Evolutionary conservation across 2,888 invertebrate genomes (phyloP), one percentile per base, ranked within the genome.

Genomic region (Drosophila phalerata): DNA sequence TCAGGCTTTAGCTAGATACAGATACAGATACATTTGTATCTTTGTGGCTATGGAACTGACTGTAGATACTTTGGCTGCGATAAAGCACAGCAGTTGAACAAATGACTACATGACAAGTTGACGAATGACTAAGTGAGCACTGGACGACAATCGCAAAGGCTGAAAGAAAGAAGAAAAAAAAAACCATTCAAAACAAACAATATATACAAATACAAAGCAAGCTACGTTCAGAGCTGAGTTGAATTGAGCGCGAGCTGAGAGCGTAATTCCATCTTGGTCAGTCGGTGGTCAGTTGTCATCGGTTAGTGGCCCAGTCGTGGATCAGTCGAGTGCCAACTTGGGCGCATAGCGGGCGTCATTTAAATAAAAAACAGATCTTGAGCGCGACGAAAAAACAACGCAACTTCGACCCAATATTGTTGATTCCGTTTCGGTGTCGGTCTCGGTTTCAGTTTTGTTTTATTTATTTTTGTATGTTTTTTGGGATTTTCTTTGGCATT

Each of bases 301-400:
- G 28, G 32, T 32, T 28, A 64, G 42, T 38, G 70, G 69, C 64
- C 52, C 56, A 45, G 40, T 67, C 57, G 38, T 34, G 30, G 71
- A 51, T 42, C 69, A 77, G 82, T 88, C 77, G 85, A 82, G 66
- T 68, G 73, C 64, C 78, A 85, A 74, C 81, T 89, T 85, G 85
- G 84, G 76, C 79, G 83, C 89, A 77, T 68, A 76, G 71, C 85
- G 81, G 90, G 76, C 70, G 76, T 79, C 56, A 63, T 74, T 79
- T 66, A 42, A 43, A 74, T 66, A 67, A 4, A 15, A 15, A 17
- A 25, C 10, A 55, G 9, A 64, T 69, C 49, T 65, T 40, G 43
- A 42, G 47, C 32, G 34, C 43, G 62, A 66, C 64, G 61, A 63
- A 66, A 19, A 22, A 22, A 22, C 9, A 17, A 32, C 32, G 40